These are phyloP conservation scores for Gymnopithys bicolor DNA, from an alignment of 2,797 vertebrate genomes.

Conservation along the genomic window DNA sequence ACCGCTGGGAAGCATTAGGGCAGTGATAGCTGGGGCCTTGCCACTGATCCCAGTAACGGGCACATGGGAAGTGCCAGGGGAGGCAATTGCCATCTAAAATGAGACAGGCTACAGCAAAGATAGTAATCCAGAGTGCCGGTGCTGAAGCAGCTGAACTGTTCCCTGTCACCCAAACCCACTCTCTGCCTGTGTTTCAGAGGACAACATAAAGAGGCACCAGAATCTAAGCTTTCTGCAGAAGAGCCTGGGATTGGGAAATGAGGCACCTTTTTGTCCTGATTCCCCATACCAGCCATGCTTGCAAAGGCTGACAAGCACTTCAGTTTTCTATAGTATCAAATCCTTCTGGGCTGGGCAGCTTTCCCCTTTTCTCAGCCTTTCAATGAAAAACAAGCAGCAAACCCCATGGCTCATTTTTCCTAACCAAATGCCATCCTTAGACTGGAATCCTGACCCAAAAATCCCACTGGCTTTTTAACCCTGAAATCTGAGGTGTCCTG, in stretches of 20 bases:
- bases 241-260: neutral
- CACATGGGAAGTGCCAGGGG: neutral
- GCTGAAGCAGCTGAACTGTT: neutral
- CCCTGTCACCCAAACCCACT: neutral
- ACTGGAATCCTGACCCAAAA: neutral
- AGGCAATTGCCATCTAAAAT: neutral
- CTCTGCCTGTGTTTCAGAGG: neutral
- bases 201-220: fast-evolving
- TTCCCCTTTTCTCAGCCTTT: neutral
- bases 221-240: neutral
- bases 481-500: neutral
- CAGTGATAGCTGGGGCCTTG: neutral
- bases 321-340: neutral
- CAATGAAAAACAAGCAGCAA: neutral
- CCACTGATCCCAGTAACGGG: neutral
- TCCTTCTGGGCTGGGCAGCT: neutral
- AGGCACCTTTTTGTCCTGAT: neutral
- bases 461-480: fast-evolving
- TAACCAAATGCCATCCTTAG: neutral
- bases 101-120: neutral
- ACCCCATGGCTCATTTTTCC: neutral
- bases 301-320: neutral
- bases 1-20: neutral
- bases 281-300: neutral
- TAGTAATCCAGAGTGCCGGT: neutral